Conservation (phyloP, 2,888 invertebrate genomes). For the Watsonalla cultraria region DNA sequence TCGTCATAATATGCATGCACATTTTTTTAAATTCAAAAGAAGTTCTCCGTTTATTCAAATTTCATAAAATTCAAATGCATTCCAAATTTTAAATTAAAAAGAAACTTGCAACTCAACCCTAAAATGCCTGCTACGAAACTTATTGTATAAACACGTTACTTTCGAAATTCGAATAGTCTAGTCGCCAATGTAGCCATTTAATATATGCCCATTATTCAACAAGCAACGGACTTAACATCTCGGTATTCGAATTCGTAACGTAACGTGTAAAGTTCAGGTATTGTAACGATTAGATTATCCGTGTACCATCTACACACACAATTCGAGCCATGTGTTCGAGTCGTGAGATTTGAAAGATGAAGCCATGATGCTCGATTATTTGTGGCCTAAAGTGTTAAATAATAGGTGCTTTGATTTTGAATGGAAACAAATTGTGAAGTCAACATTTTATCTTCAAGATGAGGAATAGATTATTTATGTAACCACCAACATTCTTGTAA, state of each 20-base stretch:
- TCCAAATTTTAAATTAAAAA: background rate
- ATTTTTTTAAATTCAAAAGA: no score
- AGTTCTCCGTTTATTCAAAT: no score
- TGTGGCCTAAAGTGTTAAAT: slow-evolving; percentile 3
- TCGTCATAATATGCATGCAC: no score
- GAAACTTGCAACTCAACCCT: background rate
- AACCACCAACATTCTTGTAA: no score
- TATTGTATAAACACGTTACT: background rate
- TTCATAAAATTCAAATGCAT: background rate
- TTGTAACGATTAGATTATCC: slow-evolving; percentile 51
- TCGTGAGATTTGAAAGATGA: background rate
- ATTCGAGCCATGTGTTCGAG: slow-evolving; percentile 19
- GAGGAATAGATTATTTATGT: no score
- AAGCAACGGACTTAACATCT: slow-evolving; percentile 14
- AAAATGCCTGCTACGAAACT: background rate
- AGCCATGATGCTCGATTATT: background rate
- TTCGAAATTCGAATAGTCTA: background rate
- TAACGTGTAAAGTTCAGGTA: slow-evolving; percentile 50
- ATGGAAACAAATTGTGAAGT: no score
- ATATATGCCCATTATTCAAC: slow-evolving; percentile 15
- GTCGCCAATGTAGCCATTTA: background rate
- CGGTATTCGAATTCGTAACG: slow-evolving; percentile 19
- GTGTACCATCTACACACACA: slow-evolving; percentile 44
- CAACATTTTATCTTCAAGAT: no score
- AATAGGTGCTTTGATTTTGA: background rate